Conservation (phyloP, 1,140 invertebrate species). For the Habropoda laboriosa region DNA sequence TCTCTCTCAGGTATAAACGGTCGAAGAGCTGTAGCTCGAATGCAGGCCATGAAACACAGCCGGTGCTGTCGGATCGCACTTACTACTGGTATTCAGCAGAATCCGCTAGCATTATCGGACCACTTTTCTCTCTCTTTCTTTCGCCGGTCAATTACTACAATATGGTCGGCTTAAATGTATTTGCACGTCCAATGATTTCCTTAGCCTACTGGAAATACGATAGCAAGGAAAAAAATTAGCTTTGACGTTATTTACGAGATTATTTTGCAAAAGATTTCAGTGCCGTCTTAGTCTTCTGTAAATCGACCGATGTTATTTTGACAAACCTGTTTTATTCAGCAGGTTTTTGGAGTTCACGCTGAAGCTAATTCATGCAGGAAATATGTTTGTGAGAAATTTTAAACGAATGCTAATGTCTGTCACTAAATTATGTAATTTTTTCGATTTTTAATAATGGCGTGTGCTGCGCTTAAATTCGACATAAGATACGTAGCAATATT, state of each 20-base stretch:
- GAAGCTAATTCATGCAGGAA: not conserved
- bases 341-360: not conserved
- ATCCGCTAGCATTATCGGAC: not conserved
- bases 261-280: not conserved
- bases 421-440: not conserved
- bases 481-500: not conserved
- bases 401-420: not conserved
- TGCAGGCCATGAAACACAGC: not conserved
- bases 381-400: not conserved
- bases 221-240: no score
- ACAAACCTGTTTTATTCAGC: not conserved
- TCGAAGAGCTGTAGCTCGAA: not conserved
- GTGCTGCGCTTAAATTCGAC: not conserved
- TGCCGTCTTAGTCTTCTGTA: not conserved
- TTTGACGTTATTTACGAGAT: not conserved
- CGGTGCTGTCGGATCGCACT: not conserved
- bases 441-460: not conserved
- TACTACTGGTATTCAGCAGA: not conserved
- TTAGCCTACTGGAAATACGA: not conserved
- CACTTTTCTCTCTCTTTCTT: not conserved
- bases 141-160: not conserved
- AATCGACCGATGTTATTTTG: not conserved
- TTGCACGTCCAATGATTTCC: not conserved
- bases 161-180: not conserved
- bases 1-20: no score